phyloP scores from a whole-genome alignment of 2,113 vertebrate genomes.

The Irena cyanogastra region DNA sequence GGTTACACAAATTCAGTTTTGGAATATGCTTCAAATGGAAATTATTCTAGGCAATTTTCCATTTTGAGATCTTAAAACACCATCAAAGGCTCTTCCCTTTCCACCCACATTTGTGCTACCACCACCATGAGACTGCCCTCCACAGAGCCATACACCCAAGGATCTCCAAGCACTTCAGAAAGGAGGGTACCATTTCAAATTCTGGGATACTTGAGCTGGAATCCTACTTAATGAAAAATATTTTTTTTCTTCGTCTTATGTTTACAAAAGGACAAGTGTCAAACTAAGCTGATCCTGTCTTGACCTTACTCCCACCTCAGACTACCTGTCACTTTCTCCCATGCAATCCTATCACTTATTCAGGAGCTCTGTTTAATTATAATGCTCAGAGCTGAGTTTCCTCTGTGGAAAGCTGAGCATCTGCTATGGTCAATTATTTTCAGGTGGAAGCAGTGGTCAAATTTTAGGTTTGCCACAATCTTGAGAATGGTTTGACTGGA shows the following conservation, averaged over 20 bases:
- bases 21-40: background rate
- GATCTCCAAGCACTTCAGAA: conserved; percentile 25
- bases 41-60: background rate
- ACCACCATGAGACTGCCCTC: background rate
- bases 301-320: background rate
- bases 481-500: background rate
- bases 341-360: background rate
- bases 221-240: background rate
- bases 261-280: conserved; percentile 24
- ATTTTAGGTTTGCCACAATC: background rate
- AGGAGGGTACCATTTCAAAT: background rate
- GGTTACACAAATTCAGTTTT: conserved; percentile 8
- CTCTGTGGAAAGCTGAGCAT: background rate
- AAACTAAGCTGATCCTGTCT: background rate
- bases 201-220: background rate
- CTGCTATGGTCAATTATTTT: background rate
- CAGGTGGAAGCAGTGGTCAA: background rate
- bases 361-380: background rate
- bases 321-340: background rate
- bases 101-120: background rate
- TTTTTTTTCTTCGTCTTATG: background rate
- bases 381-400: background rate
- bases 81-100: background rate
- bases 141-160: background rate
- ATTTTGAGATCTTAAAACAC: background rate